Evolutionary conservation across 2,113 vertebrate genomes (phyloP).

Genomic region (Sporophila hypoxantha): DNA sequence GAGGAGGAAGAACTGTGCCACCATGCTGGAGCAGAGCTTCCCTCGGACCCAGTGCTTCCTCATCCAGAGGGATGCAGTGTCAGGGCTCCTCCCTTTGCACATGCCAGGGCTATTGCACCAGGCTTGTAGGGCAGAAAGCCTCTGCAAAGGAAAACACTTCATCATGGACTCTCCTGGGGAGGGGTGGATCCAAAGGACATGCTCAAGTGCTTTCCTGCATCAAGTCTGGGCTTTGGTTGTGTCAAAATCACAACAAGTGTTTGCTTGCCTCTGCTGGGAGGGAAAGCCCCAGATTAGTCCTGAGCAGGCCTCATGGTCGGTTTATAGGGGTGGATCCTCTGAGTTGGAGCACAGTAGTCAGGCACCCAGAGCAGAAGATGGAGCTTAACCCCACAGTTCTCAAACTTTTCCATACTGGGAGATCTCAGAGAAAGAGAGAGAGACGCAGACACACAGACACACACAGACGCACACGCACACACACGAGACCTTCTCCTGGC

Average conservation of each 20-base stretch:
- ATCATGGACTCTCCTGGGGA: background rate
- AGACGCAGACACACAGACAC: background rate
- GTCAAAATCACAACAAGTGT: slow-evolving; percentile 27
- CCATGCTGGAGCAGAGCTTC: slow-evolving; percentile 12
- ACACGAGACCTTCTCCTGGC: slow-evolving; percentile 12
- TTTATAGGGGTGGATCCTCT: slow-evolving; percentile 34
- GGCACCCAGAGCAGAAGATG: slow-evolving; percentile 43
- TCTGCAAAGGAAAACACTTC: slow-evolving; percentile 33
- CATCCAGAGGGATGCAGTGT: background rate
- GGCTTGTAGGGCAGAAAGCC: background rate
- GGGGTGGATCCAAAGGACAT: slow-evolving; percentile 35
- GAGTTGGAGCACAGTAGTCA: slow-evolving; percentile 42
- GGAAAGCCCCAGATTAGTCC: slow-evolving; percentile 38
- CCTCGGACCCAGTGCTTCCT: background rate
- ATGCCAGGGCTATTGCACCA: slow-evolving; percentile 6
- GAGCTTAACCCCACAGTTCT: slow-evolving; percentile 46
- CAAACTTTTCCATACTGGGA: slow-evolving; percentile 41
- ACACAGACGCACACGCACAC: background rate
- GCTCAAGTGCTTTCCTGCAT: slow-evolving; percentile 52
- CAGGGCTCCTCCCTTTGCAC: slow-evolving; percentile 19
- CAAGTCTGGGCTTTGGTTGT: slow-evolving; percentile 37
- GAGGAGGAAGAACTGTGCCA: slow-evolving; percentile 32
- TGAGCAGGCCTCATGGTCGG: slow-evolving; percentile 25
- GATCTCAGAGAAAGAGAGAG: slow-evolving; percentile 54
- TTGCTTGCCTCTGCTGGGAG: slow-evolving; percentile 46